Base-by-base conservation (phyloP, 2,797 vertebrate species). In the Sebastes miniatus region DNA sequence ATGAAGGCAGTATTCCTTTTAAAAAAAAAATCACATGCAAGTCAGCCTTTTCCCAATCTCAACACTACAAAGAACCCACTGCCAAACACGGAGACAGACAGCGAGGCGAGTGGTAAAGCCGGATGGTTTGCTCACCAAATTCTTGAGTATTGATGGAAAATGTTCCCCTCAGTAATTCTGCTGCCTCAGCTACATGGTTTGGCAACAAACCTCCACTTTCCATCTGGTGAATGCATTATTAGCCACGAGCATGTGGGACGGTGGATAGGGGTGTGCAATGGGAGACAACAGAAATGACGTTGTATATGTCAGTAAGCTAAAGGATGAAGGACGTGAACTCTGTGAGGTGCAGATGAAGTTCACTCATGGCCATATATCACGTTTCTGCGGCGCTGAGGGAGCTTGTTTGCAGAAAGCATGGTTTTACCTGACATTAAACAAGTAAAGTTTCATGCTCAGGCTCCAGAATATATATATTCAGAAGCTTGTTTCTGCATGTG, bases 111-210 rank as follows among this genome's bases (percentile, higher is more conserved):
- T 12, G 31, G 43, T 7, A 13, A 13, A 64, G 75, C 52, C 64
- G 2, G 64, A 69, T 36, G 58, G 12, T 80, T 77, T 27, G 10
- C 79, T 87, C 18, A 80, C 81, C 86, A 83, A 72, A 88, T 83
- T 76, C 81, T 83, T 58, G 25, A 43, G 66, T 74, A 70, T 69
- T 54, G 74, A 84, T 88, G 91, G 86, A 91, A 92, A 90, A 85
- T 64, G 56, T 82, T 80, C 73, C 73, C 78, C 47, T 61, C 13
- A 22, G 56, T 76, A 25, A 81, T 71, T 86, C 29, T 73, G 75
- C 79, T n/a, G 59, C 77, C 24, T 90, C 81, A 80, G 75, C 83
- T 64, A 4, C 84, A 39, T 84, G 86, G 84, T 86, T 83, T 83
- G 67, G 84, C 67, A n/a, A 62, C 14, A 76, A 70, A 13, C 64